Evolutionary conservation across 2,113 vertebrate genomes (phyloP).

Genomic region (Pelvicachromis taeniatus): DNA sequence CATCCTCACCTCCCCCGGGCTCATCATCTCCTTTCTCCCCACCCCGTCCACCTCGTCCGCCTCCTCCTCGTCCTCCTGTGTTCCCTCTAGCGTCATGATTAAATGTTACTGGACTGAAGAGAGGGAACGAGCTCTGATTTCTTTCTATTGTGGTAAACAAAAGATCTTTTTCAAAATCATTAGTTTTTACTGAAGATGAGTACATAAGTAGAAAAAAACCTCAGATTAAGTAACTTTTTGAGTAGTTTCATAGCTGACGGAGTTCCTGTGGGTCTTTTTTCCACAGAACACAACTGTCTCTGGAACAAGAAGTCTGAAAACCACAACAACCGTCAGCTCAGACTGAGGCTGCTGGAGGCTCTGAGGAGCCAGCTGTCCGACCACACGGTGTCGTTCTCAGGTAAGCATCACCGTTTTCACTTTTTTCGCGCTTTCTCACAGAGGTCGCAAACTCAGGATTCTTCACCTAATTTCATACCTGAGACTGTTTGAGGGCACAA

Average conservation of each 20-base stretch:
- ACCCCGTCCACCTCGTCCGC: not conserved
- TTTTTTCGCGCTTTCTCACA: not conserved
- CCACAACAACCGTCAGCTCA: slow-evolving; percentile 58
- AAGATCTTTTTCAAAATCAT: not conserved
- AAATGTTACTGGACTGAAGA: slow-evolving; percentile 57
- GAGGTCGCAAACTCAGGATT: not conserved
- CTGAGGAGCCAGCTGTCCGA: slow-evolving; percentile 42
- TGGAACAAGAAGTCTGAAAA: slow-evolving; percentile 59
- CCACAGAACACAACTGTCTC: slow-evolving; percentile 47
- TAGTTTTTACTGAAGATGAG: not conserved
- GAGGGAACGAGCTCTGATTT: slow-evolving; percentile 37
- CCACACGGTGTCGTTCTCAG: slow-evolving; percentile 17
- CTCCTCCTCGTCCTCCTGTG: not conserved
- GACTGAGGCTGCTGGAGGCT: slow-evolving; percentile 37
- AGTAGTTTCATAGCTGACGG: not conserved
- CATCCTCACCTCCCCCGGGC: not conserved
- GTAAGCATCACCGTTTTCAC: not conserved
- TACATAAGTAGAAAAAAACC: not conserved
- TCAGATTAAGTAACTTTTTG: not conserved
- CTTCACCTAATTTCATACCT: not conserved
- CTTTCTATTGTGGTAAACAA: slow-evolving; percentile 45
- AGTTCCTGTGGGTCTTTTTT: not conserved
- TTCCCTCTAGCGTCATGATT: not conserved
- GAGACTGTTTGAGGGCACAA: not conserved
- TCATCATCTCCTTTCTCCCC: slow-evolving; percentile 14